These are phyloP conservation scores for Anguilla pacifica DNA, from an alignment of 2,797 vertebrate genomes.

Conservation along the genomic window DNA sequence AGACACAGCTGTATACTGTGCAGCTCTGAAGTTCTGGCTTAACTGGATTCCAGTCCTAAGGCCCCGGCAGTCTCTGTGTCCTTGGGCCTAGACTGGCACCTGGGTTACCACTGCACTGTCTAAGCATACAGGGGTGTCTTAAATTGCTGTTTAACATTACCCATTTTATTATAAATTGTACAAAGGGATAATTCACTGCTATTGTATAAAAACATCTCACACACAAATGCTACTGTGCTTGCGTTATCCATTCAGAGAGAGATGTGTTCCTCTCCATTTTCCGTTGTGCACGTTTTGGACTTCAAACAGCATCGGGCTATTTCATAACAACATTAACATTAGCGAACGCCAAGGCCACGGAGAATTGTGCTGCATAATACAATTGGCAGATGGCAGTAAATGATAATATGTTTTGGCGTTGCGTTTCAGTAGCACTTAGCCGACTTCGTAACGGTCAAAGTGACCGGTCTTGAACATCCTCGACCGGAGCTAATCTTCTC, in stretches of 20 bases:
- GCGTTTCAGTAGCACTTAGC: not conserved
- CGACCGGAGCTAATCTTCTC: constrained; percentile 6
- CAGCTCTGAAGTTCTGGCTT: not conserved
- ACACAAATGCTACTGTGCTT: constrained; percentile 41
- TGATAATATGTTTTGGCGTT: constrained; percentile 17
- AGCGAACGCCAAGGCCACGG: constrained; percentile 36
- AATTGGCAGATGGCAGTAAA: constrained; percentile 44
- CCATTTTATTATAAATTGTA: constrained; percentile 7
- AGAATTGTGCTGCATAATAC: constrained; percentile 51
- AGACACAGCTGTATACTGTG: not conserved
- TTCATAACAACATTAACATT: constrained; percentile 38
- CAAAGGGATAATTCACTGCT: not conserved
- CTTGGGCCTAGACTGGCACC: not conserved
- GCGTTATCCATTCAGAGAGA: constrained; percentile 43
- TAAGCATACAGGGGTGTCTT: not conserved
- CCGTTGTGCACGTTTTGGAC: constrained; percentile 27
- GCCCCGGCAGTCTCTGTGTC: not conserved
- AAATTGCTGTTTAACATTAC: constrained; percentile 20
- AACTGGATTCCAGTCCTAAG: not conserved
- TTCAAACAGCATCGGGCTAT: constrained; percentile 37
- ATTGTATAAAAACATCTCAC: not conserved
- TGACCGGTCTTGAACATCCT: constrained; percentile 23
- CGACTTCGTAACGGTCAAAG: not conserved
- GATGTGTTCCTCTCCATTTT: constrained; percentile 39
- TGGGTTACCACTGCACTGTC: not conserved